A percentile compares a stretch with the other conserved stretches of the same genome.
These are phyloP conservation scores for Acromyrmex charruanus DNA, from an alignment of 1,140 invertebrate genomes.

Conservation along the genomic window DNA sequence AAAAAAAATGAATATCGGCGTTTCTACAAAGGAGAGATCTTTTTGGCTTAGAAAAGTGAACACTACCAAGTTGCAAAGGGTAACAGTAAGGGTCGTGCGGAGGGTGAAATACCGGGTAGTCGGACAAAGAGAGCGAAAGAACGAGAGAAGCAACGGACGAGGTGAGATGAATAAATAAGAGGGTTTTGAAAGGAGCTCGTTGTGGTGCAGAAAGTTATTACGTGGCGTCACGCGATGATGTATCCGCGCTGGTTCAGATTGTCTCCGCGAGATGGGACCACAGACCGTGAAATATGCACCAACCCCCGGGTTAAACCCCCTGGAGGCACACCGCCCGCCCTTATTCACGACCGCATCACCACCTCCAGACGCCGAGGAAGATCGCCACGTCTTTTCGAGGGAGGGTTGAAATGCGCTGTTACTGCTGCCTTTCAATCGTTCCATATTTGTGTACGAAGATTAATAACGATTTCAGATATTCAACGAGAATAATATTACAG, in stretches of 20 bases:
- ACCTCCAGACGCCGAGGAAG: conserved; percentile 78
- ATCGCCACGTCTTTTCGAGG: conserved; percentile 46
- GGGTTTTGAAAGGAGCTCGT: conserved; percentile 84
- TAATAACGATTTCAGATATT: neutral
- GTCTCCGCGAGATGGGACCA: conserved; percentile 86
- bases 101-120: conserved; percentile 13
- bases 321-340: conserved; percentile 77
- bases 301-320: conserved; percentile 83
- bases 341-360: conserved; percentile 82
- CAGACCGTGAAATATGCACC: conserved; percentile 86
- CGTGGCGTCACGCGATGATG: conserved; percentile 86
- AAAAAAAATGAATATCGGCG: conserved; percentile 37
- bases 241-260: conserved; percentile 86
- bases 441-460: neutral
- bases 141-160: conserved; percentile 76
- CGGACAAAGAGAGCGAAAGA: conserved; percentile 30
- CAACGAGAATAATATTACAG: neutral
- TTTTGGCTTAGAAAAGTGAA: conserved; percentile 50
- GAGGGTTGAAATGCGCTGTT: neutral
- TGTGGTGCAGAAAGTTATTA: conserved; percentile 83
- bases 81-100: conserved; percentile 16
- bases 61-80: conserved; percentile 36
- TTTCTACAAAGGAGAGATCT: conserved; percentile 21
- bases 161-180: conserved; percentile 87
- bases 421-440: conserved; percentile 15